Evolutionary conservation across 2,797 vertebrate genomes (phyloP), one percentile per base, ranked within the genome.

Genomic region (Euphonia xanthogaster): DNA sequence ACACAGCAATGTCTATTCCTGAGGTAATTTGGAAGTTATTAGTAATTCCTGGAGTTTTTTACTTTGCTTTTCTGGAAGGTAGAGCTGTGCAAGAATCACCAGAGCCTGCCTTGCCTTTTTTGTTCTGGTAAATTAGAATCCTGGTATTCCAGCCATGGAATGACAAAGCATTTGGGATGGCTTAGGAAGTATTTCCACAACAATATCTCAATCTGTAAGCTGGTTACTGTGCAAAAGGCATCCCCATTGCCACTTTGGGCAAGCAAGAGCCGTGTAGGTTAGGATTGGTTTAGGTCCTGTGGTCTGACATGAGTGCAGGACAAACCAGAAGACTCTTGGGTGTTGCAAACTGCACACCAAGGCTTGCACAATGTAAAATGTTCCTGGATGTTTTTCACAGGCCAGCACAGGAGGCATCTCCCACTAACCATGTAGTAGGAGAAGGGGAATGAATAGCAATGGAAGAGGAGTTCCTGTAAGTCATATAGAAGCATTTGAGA

Each of bases 351-450:
- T 44, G 51, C 14, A 5, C 55, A 20, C 47, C n/a, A 47, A 20
- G 40, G 5, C 30, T 55, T 44, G 53, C n/a, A 78, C 19, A 65
- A 12, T 3, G 2, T 12, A 8, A 27, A 20, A 65, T 62, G 62
- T 80, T 40, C 42, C 39, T 76, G 51, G 14, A 42, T 40, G 11
- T 30, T 68, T 86, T 91, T 68, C 45, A 12, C 7, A n/a, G 33
- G 53, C 42, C 9, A 30, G 5, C 7, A 23, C 7, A 53, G 47
- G 30, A 68, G 37, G 12, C 9, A 24, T 61, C 5, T 84, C 24
- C 37, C 37, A 25, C 24, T 57, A 39, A 35, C 8, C 15, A 6
- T 0, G 0, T 9, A 61, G 14, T 61, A 50, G 74, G 58, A 77
- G 27, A 84, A 50, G 6, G 10, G 19, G 24, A 48, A 33, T 24